Conservation (phyloP, 1,140 invertebrate species). For the Thaumetopoea pityocampa region DNA sequence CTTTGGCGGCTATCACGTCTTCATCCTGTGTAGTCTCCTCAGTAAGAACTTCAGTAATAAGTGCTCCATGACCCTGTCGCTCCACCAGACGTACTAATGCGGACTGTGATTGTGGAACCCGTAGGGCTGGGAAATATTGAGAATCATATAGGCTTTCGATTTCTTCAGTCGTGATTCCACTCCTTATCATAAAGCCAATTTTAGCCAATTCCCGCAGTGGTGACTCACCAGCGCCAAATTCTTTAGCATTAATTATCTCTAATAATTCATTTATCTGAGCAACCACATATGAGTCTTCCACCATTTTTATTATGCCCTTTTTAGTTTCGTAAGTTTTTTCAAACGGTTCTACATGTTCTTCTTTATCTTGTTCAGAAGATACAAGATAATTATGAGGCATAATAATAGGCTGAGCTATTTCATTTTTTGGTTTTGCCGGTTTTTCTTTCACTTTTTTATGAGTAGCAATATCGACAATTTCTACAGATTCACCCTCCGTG, state of each 20-base stretch:
- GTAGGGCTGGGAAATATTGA: constrained; percentile 85
- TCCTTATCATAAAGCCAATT: constrained; percentile 84
- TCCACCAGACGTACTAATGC: constrained; percentile 89
- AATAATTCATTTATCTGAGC: constrained; percentile 85
- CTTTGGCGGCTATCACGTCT: constrained; percentile 83
- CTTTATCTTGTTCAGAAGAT: constrained; percentile 76
- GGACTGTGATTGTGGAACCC: constrained; percentile 86
- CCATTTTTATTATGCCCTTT: constrained; percentile 76
- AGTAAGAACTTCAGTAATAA: constrained; percentile 87
- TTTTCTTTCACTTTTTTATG: constrained; percentile 77
- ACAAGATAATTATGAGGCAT: constrained; percentile 77
- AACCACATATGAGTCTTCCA: constrained; percentile 77
- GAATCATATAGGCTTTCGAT: constrained; percentile 87
- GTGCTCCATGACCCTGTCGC: constrained; percentile 84
- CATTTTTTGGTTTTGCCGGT: constrained; percentile 41
- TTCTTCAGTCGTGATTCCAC: constrained; percentile 85
- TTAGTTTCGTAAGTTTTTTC: constrained; percentile 77
- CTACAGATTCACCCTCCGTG: constrained; percentile 77
- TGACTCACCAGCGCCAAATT: constrained; percentile 87
- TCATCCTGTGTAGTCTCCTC: constrained; percentile 86
- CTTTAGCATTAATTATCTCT: constrained; percentile 83
- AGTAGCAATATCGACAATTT: constrained; percentile 78
- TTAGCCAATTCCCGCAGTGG: constrained; percentile 88
- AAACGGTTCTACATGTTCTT: constrained; percentile 76
- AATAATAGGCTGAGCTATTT: constrained; percentile 73